Percentiles rank a stretch among this genome's conserved stretches.
Conservation (phyloP, 1,140 invertebrate genomes). For the Homarus americanus region DNA sequence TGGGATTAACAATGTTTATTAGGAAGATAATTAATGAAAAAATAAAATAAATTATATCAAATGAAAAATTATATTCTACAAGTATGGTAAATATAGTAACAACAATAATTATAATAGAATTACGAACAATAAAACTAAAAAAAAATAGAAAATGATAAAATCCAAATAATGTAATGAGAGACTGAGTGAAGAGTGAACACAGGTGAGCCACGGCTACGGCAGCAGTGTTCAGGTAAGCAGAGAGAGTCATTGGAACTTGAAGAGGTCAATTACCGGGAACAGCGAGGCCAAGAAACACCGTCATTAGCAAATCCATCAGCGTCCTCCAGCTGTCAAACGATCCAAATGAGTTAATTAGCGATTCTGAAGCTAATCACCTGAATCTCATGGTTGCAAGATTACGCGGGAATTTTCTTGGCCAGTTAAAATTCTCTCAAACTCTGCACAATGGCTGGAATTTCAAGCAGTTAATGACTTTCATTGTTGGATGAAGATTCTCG, state of each 20-base stretch:
- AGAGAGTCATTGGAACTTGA: neutral
- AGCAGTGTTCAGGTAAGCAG: too few species aligned
- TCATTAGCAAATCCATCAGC: slow-evolving; percentile 18
- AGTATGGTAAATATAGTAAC: too few species aligned
- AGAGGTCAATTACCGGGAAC: neutral
- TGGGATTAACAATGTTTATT: too few species aligned
- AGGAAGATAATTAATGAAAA: too few species aligned
- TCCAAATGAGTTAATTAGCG: slow-evolving; percentile 27
- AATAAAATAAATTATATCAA: too few species aligned
- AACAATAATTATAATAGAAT: too few species aligned
- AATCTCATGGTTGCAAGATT: slow-evolving; percentile 2
- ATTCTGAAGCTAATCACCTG: neutral
- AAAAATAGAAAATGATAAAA: too few species aligned
- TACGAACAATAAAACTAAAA: too few species aligned
- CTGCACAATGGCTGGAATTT: neutral
- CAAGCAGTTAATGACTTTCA: neutral
- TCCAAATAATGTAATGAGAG: too few species aligned
- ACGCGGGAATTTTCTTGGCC: neutral
- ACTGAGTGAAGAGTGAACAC: too few species aligned
- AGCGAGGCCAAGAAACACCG: neutral
- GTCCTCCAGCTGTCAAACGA: neutral
- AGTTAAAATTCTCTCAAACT: neutral
- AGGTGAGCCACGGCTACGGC: too few species aligned
- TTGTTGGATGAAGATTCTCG: neutral
- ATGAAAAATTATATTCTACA: too few species aligned